Conservation (phyloP, 2,797 vertebrate species). For the Phrynocephalus vlangalii region DNA sequence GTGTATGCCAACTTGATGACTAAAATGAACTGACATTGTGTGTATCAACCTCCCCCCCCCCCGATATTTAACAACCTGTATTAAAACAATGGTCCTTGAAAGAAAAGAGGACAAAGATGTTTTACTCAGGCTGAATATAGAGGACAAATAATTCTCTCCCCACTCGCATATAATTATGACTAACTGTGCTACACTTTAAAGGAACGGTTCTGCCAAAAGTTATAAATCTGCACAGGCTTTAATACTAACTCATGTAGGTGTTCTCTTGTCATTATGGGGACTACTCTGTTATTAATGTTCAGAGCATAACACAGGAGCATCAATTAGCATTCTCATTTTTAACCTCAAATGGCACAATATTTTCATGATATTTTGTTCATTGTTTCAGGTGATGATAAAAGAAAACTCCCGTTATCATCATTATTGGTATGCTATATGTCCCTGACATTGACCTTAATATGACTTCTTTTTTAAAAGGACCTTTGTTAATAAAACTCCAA, state of each 20-base stretch:
- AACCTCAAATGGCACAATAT: slow-evolving; percentile 17
- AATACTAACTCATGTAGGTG: slow-evolving; percentile 7
- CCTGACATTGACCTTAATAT: not conserved
- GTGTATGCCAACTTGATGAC: not conserved
- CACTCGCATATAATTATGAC: slow-evolving; percentile 44
- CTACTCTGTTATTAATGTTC: not conserved
- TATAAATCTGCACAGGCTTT: slow-evolving; percentile 23
- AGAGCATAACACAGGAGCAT: not conserved
- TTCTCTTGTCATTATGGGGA: slow-evolving; percentile 33
- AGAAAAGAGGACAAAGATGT: slow-evolving; percentile 31
- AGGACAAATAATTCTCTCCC: slow-evolving; percentile 30
- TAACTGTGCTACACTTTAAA: slow-evolving; percentile 40
- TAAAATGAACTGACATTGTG: slow-evolving; percentile 9
- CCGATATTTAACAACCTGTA: not conserved
- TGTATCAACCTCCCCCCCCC: not conserved
- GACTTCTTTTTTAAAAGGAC: fast-evolving
- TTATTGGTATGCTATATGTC: not conserved
- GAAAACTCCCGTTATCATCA: slow-evolving; percentile 13
- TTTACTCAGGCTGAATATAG: slow-evolving; percentile 36
- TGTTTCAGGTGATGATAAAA: not conserved
- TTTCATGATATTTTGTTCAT: slow-evolving; percentile 32
- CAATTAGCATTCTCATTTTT: slow-evolving; percentile 29
- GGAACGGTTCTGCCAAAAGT: slow-evolving; percentile 46
- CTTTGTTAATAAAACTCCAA: not conserved
- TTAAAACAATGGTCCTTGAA: slow-evolving; percentile 23